Conservation (phyloP, 2,888 invertebrate species). For the Portevinia maculata region DNA sequence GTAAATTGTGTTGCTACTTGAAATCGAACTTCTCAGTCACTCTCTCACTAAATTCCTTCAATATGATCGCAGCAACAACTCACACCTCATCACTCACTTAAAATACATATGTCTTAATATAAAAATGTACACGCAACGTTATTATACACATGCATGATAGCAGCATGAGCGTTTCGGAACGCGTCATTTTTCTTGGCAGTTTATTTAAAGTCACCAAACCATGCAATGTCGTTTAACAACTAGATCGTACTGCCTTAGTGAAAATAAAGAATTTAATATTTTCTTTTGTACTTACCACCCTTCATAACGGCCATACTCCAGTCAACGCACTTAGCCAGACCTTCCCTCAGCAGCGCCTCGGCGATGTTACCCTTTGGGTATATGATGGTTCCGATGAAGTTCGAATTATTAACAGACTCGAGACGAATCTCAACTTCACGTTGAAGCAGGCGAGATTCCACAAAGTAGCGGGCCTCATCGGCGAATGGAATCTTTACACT, state of each 20-base stretch:
- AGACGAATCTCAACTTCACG: slow-evolving; percentile 94
- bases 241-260: slow-evolving; percentile 58
- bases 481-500: slow-evolving; percentile 87
- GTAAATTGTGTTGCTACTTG: too few relatives aligned
- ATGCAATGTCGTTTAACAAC: slow-evolving; percentile 28
- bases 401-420: slow-evolving; percentile 96
- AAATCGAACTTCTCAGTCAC: too few relatives aligned
- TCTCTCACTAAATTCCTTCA: too few relatives aligned
- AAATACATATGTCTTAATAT: not conserved
- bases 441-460: slow-evolving; percentile 95
- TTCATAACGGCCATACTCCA: slow-evolving; percentile 94
- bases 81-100: too few relatives aligned
- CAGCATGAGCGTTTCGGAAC: slow-evolving; percentile 51
- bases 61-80: too few relatives aligned
- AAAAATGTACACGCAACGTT: slow-evolving; percentile 22
- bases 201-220: slow-evolving; percentile 59
- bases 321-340: slow-evolving; percentile 96
- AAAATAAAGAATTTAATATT: not conserved
- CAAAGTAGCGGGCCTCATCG: slow-evolving; percentile 97
- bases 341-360: slow-evolving; percentile 93
- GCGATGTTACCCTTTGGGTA: slow-evolving; percentile 98
- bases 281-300: slow-evolving; percentile 84
- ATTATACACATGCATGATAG: slow-evolving; percentile 24
- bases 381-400: slow-evolving; percentile 95
- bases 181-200: slow-evolving; percentile 71